phyloP scores from a whole-genome alignment of 2,888 invertebrate species.

The Drosophila maculinotata region DNA sequence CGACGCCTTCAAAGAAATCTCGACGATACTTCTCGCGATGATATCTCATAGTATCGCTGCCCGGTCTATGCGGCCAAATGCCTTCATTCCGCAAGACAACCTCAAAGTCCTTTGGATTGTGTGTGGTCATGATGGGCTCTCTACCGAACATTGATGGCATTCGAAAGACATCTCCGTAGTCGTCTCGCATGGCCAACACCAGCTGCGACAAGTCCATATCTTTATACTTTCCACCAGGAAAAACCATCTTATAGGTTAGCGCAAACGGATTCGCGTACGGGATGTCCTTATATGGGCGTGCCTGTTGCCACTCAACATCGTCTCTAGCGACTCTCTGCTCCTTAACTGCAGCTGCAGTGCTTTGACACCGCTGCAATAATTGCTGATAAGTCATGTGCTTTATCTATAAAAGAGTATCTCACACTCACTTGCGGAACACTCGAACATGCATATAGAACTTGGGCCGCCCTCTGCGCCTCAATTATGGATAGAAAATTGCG shows the following conservation, averaged over 20 bases:
- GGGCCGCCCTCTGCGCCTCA: not conserved
- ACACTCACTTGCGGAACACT: constrained; percentile 20
- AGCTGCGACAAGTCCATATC: constrained; percentile 55
- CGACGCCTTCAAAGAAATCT: constrained; percentile 68
- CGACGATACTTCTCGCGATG: constrained; percentile 80
- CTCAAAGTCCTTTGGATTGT: constrained; percentile 86
- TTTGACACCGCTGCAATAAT: constrained; percentile 51
- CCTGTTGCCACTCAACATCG: constrained; percentile 71
- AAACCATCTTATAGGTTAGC: constrained; percentile 36
- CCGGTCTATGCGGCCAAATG: constrained; percentile 85
- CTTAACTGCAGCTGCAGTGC: constrained; percentile 34
- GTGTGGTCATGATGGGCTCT: constrained; percentile 81
- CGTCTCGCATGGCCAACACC: constrained; percentile 46
- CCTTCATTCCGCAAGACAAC: constrained; percentile 85
- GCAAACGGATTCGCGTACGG: constrained; percentile 55
- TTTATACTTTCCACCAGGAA: constrained; percentile 79
- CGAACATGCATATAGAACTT: not conserved
- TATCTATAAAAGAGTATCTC: not conserved
- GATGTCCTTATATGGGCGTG: constrained; percentile 69
- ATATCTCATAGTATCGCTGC: constrained; percentile 82
- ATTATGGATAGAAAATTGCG: constrained; percentile 23
- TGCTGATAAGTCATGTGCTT: constrained; percentile 4
- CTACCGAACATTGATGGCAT: constrained; percentile 83
- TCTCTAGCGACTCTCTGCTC: not conserved
- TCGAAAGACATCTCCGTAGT: constrained; percentile 83